Conservation (phyloP, 2,113 vertebrate species). For the Amazona guildingii region DNA sequence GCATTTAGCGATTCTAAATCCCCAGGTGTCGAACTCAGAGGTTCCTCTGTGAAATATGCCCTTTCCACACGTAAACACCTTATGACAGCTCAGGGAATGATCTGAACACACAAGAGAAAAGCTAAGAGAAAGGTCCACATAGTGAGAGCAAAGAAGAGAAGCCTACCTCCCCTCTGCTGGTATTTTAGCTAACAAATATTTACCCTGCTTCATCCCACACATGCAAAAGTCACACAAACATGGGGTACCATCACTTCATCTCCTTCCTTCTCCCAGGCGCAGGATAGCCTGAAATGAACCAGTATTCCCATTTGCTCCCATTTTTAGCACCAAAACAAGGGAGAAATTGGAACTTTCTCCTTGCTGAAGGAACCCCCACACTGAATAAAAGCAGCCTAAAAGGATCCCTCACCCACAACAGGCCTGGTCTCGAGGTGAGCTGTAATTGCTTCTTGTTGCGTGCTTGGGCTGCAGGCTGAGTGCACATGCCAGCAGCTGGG, state of each 20-base stretch:
- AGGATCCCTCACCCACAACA: background rate
- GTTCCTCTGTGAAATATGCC: background rate
- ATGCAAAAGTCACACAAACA: background rate
- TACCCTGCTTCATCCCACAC: background rate
- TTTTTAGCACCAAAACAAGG: background rate
- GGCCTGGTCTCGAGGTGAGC: background rate
- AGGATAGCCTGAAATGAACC: background rate
- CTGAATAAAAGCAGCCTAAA: background rate
- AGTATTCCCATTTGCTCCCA: background rate
- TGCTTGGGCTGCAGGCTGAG: background rate
- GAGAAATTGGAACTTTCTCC: background rate
- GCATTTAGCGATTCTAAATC: background rate
- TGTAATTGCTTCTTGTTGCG: background rate
- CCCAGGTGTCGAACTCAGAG: background rate
- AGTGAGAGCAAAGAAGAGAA: background rate
- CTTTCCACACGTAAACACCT: background rate
- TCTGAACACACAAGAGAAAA: background rate
- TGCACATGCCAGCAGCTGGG: constrained; percentile 17
- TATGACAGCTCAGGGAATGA: background rate
- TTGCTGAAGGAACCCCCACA: background rate
- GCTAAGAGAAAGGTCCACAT: background rate
- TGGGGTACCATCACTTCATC: background rate
- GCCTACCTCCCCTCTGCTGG: background rate
- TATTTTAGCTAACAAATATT: background rate
- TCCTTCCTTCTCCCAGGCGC: background rate